These are phyloP conservation scores for Drosophila trapezifrons DNA, from an alignment of 1,140 invertebrate genomes.

Conservation along the genomic window DNA sequence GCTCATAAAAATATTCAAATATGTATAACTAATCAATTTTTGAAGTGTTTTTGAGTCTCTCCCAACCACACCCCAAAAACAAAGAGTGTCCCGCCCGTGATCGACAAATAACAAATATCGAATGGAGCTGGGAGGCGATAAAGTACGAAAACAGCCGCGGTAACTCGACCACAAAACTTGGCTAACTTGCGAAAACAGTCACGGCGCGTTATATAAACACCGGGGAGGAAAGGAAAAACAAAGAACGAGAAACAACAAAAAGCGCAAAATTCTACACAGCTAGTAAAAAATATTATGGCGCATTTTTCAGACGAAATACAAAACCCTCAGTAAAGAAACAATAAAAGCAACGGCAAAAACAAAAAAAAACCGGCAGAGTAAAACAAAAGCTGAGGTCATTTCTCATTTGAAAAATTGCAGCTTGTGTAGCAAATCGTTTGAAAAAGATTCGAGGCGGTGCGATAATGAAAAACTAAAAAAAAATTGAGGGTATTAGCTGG, in stretches of 20 bases:
- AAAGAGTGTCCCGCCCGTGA: slow-evolving; percentile 47
- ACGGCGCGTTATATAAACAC: slow-evolving; percentile 61
- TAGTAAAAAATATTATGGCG: slow-evolving; percentile 51
- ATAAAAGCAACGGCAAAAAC: not conserved
- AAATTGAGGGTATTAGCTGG: slow-evolving; percentile 57
- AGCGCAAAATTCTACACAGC: slow-evolving; percentile 50
- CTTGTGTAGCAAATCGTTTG: slow-evolving; percentile 39
- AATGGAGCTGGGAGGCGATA: slow-evolving; percentile 33
- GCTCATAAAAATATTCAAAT: too few relatives aligned
- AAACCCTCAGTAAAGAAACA: slow-evolving; percentile 29
- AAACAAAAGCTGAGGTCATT: slow-evolving; percentile 70
- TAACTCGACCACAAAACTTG: slow-evolving; percentile 53
- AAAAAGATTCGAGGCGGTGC: slow-evolving; percentile 20
- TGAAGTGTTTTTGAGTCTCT: slow-evolving; percentile 11
- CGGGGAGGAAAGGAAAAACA: not conserved
- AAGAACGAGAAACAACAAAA: slow-evolving; percentile 13
- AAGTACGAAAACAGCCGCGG: slow-evolving; percentile 33
- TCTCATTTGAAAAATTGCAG: slow-evolving; percentile 58
- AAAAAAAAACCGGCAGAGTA: slow-evolving; percentile 1
- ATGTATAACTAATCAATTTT: too few relatives aligned
- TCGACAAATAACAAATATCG: slow-evolving; percentile 59
- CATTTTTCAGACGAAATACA: slow-evolving; percentile 66
- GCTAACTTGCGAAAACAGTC: slow-evolving; percentile 74
- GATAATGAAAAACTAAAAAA: slow-evolving; percentile 49
- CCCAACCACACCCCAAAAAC: slow-evolving; percentile 58